Conservation (phyloP, 2,888 invertebrate genomes). For the Acrobasis repandana region DNA sequence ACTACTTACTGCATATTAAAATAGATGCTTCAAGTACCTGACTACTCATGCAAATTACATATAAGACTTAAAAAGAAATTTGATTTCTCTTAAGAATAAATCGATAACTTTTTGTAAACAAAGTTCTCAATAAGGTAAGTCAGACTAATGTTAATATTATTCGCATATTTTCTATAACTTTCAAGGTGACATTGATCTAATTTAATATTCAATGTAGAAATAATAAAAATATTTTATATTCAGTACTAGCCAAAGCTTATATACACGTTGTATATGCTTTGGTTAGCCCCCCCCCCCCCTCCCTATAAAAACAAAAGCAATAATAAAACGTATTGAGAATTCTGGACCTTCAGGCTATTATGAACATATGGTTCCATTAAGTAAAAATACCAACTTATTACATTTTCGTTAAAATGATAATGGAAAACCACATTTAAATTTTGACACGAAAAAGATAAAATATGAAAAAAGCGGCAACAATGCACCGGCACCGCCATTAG, state of each 20-base stretch:
- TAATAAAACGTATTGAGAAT: too few relatives aligned
- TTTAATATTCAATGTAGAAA: background rate
- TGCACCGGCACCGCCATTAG: constrained; percentile 20
- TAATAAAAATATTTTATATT: background rate
- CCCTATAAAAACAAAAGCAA: too few relatives aligned
- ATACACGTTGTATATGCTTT: too few relatives aligned
- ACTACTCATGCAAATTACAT: background rate
- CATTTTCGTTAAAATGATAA: too few relatives aligned
- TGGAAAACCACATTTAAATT: background rate
- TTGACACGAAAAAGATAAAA: background rate
- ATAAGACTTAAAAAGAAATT: background rate
- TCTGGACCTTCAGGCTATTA: too few relatives aligned
- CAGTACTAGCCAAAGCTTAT: too few relatives aligned
- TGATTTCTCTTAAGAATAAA: background rate
- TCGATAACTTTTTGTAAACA: constrained; percentile 1
- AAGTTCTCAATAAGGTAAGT: constrained; percentile 11
- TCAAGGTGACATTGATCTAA: constrained; percentile 17
- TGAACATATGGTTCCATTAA: too few relatives aligned
- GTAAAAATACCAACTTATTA: background rate
- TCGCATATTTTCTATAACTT: background rate
- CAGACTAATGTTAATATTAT: constrained; percentile 19
- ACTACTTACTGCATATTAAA: too few relatives aligned
- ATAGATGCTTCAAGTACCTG: too few relatives aligned
- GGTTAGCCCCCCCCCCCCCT: too few relatives aligned
- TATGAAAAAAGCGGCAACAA: constrained; percentile 13